Base-by-base conservation (phyloP, 1,140 invertebrate genomes). In the Drosophila chauvacae region DNA sequence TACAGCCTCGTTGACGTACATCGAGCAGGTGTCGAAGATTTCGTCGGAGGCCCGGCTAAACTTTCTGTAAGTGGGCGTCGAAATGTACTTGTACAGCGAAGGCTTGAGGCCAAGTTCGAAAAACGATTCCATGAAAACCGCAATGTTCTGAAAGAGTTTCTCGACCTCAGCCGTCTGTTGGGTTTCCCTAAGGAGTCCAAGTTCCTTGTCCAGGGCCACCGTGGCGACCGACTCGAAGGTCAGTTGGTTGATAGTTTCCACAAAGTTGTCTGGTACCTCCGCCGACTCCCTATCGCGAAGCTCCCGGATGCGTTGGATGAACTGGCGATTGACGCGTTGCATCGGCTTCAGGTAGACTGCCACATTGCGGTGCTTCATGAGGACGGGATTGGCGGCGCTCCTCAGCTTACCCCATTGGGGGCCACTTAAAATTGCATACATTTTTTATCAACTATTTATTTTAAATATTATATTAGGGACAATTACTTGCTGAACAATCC, bases 161-260 rank as follows among this genome's bases (percentile, higher is more conserved):
- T 14, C 30, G 7, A 65, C 77, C 26, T 72, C 60, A 4, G 55
- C 23, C 1, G 33, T 20, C n/a, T 26, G 23, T 11, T 57, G 30
- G 18, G 16, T 7, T 14, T 28, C 26, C 11, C 23, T 48, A 7
- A 80, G 53, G 3, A 80, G 41, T 3, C 77, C 77, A 16, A 80
- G 11, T 47, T 80, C 59, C 5, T 30, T 42, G 35, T 96, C 95
- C 48, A 96, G 90, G 14, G 95, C 95, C 9, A 97, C 94, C 2
- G 94, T 91, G 2, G 93, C 95, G 7, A 96, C 95, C 2, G 95
- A 95, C 90, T 96, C 96, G 16, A 96, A 90, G 13, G 95, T 93
- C 94, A 95, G 95, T 81, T 95, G 94, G 72, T 95, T 95, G 68
- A 96, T 91, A 82, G 95, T 95, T 47, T 94, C 93, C 30, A 94